These are phyloP conservation scores for Hydractinia symbiolongicarpus DNA, from an alignment of 30 jellyfish, hydroid and myxozoan genomes.

Conservation along the genomic window DNA sequence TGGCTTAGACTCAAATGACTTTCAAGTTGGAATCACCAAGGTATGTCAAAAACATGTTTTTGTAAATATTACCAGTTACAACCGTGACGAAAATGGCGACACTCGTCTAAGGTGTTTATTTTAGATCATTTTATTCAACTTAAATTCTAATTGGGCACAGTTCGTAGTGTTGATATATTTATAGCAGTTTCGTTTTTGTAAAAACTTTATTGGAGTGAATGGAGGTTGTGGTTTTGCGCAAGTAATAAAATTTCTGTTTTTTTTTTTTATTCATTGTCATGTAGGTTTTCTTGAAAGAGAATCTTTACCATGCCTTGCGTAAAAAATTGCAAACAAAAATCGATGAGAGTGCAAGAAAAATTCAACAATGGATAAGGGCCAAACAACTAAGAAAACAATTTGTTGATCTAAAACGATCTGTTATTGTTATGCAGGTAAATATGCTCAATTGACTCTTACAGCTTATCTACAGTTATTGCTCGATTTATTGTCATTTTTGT, in stretches of 20 bases:
- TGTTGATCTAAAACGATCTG: conserved; percentile 38
- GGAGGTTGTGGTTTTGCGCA: neutral
- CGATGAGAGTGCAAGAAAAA: conserved; percentile 63
- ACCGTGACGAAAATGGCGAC: too few species aligned
- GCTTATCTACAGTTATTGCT: neutral
- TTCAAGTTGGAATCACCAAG: conserved; percentile 90
- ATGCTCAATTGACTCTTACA: neutral
- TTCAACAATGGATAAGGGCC: conserved; percentile 61
- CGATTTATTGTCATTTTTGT: neutral
- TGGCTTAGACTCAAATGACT: conserved; percentile 92
- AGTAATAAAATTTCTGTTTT: neutral
- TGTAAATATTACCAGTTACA: neutral
- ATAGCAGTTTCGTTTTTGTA: too few species aligned
- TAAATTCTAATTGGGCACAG: too few species aligned
- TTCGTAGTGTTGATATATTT: too few species aligned
- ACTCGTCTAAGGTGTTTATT: too few species aligned
- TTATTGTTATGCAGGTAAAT: conserved; percentile 68
- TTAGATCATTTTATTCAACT: too few species aligned
- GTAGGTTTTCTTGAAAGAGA: conserved; percentile 95
- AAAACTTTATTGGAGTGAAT: too few species aligned
- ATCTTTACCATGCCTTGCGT: conserved; percentile 74
- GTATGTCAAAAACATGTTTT: conserved; percentile 20
- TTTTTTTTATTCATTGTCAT: neutral
- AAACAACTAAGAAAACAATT: conserved; percentile 41
- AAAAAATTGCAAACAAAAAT: conserved; percentile 53